Evolutionary conservation across 2,888 invertebrate genomes (phyloP).

Genomic region (Candidula unifasciata): DNA sequence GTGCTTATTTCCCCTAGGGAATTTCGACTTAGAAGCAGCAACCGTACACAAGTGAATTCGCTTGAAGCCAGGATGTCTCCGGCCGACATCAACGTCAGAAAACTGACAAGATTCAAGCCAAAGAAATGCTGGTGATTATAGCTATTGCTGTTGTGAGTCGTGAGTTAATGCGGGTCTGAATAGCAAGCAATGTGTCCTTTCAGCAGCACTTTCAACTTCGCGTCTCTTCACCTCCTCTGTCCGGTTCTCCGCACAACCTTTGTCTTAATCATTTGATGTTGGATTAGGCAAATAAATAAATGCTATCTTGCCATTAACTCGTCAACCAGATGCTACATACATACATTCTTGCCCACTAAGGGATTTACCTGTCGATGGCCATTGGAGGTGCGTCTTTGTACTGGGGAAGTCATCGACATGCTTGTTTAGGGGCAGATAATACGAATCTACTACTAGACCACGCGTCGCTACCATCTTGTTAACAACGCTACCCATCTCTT

Average conservation of each 20-base stretch:
- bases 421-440: not conserved
- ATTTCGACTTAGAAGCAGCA: not conserved
- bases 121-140: slow-evolving; percentile 28
- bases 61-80: slow-evolving; percentile 28
- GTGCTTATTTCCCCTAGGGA: slow-evolving; percentile 25
- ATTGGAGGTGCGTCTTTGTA: not conserved
- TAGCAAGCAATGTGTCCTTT: slow-evolving; percentile 38
- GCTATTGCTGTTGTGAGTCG: slow-evolving; percentile 31
- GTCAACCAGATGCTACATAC: not conserved
- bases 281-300: slow-evolving; percentile 26
- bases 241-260: not conserved
- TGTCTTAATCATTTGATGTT: too few species aligned
- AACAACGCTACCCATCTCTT: not conserved
- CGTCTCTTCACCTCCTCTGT: not conserved
- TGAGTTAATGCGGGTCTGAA: slow-evolving; percentile 5
- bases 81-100: slow-evolving; percentile 35
- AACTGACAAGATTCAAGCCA: slow-evolving; percentile 42
- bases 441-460: not conserved
- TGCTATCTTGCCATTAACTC: not conserved
- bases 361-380: not conserved
- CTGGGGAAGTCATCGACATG: not conserved
- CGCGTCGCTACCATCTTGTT: not conserved
- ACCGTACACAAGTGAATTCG: slow-evolving; percentile 25
- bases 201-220: not conserved
- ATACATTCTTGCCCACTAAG: not conserved